Percentiles rank a stretch among this genome's conserved stretches.
Conservation (phyloP, 2,113 vertebrate genomes). For the Diadophis punctatus region DNA sequence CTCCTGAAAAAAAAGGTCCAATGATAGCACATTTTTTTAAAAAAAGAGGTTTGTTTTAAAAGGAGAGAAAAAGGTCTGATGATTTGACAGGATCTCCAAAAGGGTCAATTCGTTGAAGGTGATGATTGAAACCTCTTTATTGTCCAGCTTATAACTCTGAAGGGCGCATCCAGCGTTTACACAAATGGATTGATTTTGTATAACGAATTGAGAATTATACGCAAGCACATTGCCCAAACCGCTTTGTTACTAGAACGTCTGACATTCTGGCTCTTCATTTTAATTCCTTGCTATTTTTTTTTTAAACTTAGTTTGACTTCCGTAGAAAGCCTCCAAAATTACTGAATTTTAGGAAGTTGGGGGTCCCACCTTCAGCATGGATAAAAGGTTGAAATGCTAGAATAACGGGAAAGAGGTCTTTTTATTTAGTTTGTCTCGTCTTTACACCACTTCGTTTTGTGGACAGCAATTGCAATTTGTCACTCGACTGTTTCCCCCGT, state of each 20-base stretch:
- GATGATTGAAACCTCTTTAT: too few relatives aligned
- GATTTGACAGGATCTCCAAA: not conserved
- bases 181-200: not conserved
- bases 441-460: not conserved
- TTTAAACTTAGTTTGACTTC: not conserved
- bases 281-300: not conserved
- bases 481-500: not conserved
- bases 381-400: not conserved
- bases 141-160: too few relatives aligned
- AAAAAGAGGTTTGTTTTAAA: not conserved
- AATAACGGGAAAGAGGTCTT: not conserved
- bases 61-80: not conserved
- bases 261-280: not conserved
- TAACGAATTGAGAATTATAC: not conserved
- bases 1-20: not conserved
- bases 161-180: too few relatives aligned
- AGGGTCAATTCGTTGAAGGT: not conserved
- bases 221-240: too few relatives aligned
- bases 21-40: not conserved
- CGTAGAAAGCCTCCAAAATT: not conserved
- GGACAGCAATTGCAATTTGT: accelerated
- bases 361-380: not conserved
- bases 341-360: not conserved
- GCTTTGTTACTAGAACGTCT: not conserved
- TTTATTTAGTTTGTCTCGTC: not conserved